Evolutionary conservation across 2,797 vertebrate genomes (phyloP).

Genomic region (Mus spretus): DNA sequence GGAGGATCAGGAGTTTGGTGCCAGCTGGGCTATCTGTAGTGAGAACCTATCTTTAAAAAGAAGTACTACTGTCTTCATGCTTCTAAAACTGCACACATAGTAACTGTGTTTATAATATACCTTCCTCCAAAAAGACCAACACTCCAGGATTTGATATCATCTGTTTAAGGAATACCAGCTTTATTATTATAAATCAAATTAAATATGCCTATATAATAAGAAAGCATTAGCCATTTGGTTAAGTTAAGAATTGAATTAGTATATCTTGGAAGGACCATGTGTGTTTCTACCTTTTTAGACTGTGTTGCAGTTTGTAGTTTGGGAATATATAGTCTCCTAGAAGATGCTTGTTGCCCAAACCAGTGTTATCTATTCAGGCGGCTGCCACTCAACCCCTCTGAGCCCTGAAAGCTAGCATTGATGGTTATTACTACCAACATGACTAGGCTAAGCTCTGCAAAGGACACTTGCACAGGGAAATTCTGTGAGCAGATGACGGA

Average conservation of each 20-base stretch:
- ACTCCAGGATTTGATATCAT: neutral
- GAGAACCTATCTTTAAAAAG: neutral
- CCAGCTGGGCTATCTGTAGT: neutral
- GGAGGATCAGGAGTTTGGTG: neutral
- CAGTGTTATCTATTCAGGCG: neutral
- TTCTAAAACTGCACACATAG: neutral
- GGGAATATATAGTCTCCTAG: neutral
- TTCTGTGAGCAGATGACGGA: neutral
- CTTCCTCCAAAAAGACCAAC: neutral
- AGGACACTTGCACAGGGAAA: neutral
- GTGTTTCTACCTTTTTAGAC: neutral
- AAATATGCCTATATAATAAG: neutral
- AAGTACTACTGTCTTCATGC: no score
- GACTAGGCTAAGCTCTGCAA: neutral
- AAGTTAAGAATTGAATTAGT: neutral
- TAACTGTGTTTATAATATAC: neutral
- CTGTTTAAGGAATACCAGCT: neutral
- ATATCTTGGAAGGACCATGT: neutral
- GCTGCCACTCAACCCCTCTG: neutral
- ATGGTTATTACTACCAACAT: neutral
- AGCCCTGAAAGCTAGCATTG: neutral
- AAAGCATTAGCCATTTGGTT: neutral
- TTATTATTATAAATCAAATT: slow-evolving; percentile 40
- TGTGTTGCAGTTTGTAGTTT: neutral
- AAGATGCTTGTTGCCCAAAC: neutral